Percentiles rank a stretch among this genome's conserved stretches.
phyloP scores from a whole-genome alignment of 2,888 invertebrate genomes.

The Pyrrhosoma nymphula region DNA sequence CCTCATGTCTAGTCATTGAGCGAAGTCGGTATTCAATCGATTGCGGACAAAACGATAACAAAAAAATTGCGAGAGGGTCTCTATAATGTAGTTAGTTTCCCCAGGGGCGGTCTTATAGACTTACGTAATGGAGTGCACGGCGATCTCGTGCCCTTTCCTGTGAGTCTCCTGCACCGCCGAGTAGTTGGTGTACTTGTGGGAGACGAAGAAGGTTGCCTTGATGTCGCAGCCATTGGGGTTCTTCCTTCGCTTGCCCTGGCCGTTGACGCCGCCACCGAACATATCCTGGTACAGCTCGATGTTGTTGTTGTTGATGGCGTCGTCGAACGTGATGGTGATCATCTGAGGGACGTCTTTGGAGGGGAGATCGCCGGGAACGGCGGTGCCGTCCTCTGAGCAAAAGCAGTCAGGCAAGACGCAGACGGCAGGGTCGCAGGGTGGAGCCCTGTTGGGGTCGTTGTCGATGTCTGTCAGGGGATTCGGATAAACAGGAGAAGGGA shows the following conservation, averaged over 20 bases:
- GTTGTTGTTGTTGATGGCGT: slow-evolving; percentile 97
- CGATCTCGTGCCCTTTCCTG: slow-evolving; percentile 95
- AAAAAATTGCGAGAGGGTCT: no score
- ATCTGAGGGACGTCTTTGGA: slow-evolving; percentile 94
- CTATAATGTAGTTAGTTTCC: no score
- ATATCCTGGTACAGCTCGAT: slow-evolving; percentile 96
- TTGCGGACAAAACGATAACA: no score
- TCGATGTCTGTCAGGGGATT: slow-evolving; percentile 86
- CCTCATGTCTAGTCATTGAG: no score
- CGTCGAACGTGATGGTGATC: slow-evolving; percentile 96
- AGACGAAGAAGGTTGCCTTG: slow-evolving; percentile 94
- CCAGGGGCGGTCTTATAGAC: slow-evolving; percentile 75
- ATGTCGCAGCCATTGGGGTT: slow-evolving; percentile 97
- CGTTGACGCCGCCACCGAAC: slow-evolving; percentile 82
- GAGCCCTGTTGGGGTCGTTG: slow-evolving; percentile 95
- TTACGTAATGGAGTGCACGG: slow-evolving; percentile 96
- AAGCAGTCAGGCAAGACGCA: slow-evolving; percentile 95
- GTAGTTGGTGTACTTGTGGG: slow-evolving; percentile 96
- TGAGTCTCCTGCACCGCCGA: slow-evolving; percentile 95
- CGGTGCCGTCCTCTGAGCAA: slow-evolving; percentile 95
- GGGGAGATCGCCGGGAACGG: slow-evolving; percentile 91
- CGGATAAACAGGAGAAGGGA: slow-evolving; percentile 14
- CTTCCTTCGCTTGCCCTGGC: slow-evolving; percentile 83
- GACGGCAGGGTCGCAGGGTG: slow-evolving; percentile 91
- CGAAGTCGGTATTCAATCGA: no score